phyloP scores from a whole-genome alignment of 2,797 vertebrate genomes.

The Chelon labrosus region DNA sequence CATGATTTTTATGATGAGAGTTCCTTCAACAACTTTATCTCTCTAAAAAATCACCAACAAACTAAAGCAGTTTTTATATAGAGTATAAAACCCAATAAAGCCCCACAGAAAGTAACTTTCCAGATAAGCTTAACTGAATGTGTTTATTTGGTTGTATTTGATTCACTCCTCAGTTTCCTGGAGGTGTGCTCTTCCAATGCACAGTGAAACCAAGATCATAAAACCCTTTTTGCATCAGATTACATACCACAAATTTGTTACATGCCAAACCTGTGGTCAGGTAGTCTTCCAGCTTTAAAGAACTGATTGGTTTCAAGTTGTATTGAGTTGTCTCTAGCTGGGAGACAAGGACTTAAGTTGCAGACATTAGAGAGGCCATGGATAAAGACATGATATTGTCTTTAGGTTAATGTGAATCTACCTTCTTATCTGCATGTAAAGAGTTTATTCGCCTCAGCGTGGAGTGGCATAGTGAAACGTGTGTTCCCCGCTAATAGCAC shows the following conservation, averaged over 20 bases:
- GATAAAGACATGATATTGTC: conserved; percentile 13
- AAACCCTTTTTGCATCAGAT: conserved; percentile 23
- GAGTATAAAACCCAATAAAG: not conserved
- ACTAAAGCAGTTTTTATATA: no score
- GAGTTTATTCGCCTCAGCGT: not conserved
- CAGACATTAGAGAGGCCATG: no score
- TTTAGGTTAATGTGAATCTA: not conserved
- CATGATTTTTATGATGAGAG: not conserved
- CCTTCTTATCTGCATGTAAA: not conserved
- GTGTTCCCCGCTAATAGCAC: not conserved
- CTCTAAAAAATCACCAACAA: no score
- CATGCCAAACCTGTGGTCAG: not conserved
- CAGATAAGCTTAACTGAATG: no score
- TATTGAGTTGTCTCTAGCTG: not conserved
- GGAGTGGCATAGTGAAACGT: not conserved
- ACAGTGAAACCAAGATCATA: not conserved
- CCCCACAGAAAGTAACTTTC: not conserved
- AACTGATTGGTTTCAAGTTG: not conserved
- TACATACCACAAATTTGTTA: conserved; percentile 13
- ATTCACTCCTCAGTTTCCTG: conserved; percentile 15
- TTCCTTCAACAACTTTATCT: not conserved
- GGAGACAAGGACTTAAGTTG: no score
- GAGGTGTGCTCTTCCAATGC: not conserved
- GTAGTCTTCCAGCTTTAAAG: not conserved
- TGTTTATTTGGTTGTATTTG: conserved; percentile 10